Evolutionary conservation across 1,140 invertebrate genomes (phyloP).

Genomic region (Elysia chlorotica): DNA sequence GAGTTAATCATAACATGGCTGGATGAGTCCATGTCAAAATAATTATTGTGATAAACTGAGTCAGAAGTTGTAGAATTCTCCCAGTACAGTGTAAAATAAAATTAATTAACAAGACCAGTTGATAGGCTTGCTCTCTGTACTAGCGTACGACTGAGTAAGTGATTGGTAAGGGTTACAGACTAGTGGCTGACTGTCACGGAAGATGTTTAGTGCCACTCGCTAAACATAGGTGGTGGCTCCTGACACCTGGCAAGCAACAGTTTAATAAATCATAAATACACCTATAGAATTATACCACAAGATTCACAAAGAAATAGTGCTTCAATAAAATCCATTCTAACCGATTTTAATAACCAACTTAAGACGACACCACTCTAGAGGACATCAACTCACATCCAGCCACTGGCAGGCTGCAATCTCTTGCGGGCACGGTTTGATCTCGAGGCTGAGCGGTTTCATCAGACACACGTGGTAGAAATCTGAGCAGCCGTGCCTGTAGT

Average conservation of each 20-base stretch:
- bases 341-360: background rate
- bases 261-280: no score
- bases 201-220: background rate
- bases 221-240: no score
- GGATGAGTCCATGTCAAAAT: background rate
- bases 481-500: constrained; percentile 77
- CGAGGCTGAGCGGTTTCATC: constrained; percentile 68
- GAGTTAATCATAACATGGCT: background rate
- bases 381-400: constrained; percentile 68
- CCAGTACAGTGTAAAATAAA: background rate
- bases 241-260: no score
- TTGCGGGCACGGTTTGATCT: constrained; percentile 72
- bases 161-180: no score
- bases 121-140: background rate
- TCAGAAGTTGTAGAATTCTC: background rate
- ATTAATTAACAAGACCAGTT: background rate
- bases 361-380: background rate
- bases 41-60: background rate
- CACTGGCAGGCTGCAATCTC: constrained; percentile 80
- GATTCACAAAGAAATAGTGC: no score
- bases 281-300: no score
- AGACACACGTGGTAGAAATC: constrained; percentile 82
- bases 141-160: no score
- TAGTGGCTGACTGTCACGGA: background rate
- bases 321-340: background rate